Evolutionary conservation across 2,797 vertebrate species (phyloP).

Genomic region (Scarus forsteni): DNA sequence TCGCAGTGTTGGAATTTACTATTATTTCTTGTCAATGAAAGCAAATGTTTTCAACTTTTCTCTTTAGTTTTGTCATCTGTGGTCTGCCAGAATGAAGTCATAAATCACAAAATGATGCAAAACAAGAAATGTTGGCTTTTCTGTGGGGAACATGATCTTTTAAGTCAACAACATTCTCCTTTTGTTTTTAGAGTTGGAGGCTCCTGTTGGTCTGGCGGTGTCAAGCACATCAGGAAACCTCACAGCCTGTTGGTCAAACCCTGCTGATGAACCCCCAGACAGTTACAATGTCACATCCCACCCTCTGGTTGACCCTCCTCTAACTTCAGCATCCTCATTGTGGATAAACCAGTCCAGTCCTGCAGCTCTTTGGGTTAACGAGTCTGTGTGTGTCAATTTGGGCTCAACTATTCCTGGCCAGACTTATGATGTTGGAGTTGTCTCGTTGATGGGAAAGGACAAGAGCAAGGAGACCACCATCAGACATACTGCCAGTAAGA

Average conservation of each 20-base stretch:
- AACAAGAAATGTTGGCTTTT: too few species aligned
- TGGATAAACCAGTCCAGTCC: conserved; percentile 67
- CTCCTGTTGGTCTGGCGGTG: conserved; percentile 77
- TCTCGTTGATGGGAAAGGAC: conserved; percentile 81
- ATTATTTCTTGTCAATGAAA: too few species aligned
- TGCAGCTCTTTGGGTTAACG: conserved; percentile 70
- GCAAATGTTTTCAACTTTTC: too few species aligned
- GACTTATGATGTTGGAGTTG: conserved; percentile 85
- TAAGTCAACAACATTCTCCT: background rate
- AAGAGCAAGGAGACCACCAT: conserved; percentile 81
- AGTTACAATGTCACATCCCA: conserved; percentile 80
- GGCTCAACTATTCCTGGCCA: conserved; percentile 84
- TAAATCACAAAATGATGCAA: too few species aligned
- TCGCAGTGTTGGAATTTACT: too few species aligned
- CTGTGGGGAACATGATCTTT: background rate
- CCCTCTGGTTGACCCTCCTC: conserved; percentile 37
- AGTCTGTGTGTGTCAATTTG: conserved; percentile 79
- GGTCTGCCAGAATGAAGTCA: too few species aligned
- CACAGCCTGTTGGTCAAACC: conserved; percentile 83
- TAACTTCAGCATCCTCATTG: conserved; percentile 37
- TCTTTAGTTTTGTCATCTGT: too few species aligned
- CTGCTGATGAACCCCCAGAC: conserved; percentile 64
- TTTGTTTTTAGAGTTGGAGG: conserved; percentile 80
- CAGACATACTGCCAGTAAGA: conserved; percentile 87
- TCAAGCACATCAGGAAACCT: conserved; percentile 76